Evolutionary conservation across 2,888 invertebrate species (phyloP).

Genomic region (Bellardia pandia): DNA sequence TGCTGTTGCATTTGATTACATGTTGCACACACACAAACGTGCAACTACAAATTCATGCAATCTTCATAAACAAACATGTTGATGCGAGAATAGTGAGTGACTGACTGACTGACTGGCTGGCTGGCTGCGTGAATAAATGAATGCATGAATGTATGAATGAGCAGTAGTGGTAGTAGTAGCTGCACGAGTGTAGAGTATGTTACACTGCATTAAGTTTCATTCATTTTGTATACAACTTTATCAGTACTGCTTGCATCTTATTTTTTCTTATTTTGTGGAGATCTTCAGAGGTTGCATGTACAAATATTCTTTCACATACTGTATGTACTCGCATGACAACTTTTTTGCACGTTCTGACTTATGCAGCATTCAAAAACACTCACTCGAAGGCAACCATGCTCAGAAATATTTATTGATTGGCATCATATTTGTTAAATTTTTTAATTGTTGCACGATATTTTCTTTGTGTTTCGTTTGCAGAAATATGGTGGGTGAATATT

Average conservation of each 20-base stretch:
- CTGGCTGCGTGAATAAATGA: background rate
- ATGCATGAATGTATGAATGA: background rate
- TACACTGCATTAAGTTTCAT: slow-evolving; percentile 45
- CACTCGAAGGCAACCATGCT: background rate
- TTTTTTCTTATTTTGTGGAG: background rate
- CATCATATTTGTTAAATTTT: slow-evolving; percentile 42
- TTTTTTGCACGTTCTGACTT: slow-evolving; percentile 33
- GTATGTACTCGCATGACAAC: slow-evolving; percentile 15
- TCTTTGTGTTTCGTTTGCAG: background rate
- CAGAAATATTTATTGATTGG: slow-evolving; percentile 25
- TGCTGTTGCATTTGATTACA: slow-evolving; percentile 49
- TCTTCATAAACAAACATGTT: slow-evolving; percentile 50
- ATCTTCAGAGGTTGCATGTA: slow-evolving; percentile 28
- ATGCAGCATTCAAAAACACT: background rate
- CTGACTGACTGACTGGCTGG: background rate
- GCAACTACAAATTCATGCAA: slow-evolving; percentile 13
- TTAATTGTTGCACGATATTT: slow-evolving; percentile 21
- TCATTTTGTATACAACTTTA: slow-evolving; percentile 45
- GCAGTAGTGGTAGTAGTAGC: background rate
- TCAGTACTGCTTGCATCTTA: background rate
- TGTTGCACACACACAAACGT: slow-evolving; percentile 14
- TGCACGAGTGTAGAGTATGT: slow-evolving; percentile 11
- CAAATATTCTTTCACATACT: background rate
- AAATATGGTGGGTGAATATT: slow-evolving; percentile 9
- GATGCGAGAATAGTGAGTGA: background rate